Evolutionary conservation across 2,797 vertebrate genomes (phyloP).

Genomic region (Tiaroga cobitis): DNA sequence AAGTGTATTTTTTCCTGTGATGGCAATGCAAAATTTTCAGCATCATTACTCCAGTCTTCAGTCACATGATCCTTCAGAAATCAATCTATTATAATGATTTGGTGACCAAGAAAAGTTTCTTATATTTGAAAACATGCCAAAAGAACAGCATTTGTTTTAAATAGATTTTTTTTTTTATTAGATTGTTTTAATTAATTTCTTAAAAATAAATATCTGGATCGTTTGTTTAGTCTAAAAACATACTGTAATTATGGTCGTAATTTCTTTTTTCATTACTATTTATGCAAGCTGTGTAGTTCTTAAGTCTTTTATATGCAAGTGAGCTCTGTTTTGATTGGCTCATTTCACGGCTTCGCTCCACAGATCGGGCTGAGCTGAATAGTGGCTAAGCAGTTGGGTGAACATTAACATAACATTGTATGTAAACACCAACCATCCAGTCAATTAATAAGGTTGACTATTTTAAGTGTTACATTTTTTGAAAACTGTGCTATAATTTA

Average conservation of each 20-base stretch:
- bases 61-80: neutral
- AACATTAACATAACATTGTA: constrained; percentile 18
- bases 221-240: neutral
- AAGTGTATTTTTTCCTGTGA: neutral
- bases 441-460: neutral
- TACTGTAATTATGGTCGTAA: neutral
- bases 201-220: neutral
- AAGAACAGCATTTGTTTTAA: no score
- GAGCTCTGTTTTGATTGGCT: constrained; percentile 8
- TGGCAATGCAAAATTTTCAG: neutral
- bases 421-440: constrained; percentile 7
- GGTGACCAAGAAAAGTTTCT: no score
- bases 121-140: no score
- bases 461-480: neutral
- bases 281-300: neutral
- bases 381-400: neutral
- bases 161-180: no score
- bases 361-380: neutral
- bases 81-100: neutral
- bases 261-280: neutral
- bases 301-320: constrained; percentile 12
- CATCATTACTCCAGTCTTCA: neutral
- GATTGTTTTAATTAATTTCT: neutral
- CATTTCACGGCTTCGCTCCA: constrained; percentile 3
- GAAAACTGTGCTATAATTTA: neutral